Evolutionary conservation across 2,888 invertebrate genomes (phyloP).

Genomic region (Machimus atricapillus): DNA sequence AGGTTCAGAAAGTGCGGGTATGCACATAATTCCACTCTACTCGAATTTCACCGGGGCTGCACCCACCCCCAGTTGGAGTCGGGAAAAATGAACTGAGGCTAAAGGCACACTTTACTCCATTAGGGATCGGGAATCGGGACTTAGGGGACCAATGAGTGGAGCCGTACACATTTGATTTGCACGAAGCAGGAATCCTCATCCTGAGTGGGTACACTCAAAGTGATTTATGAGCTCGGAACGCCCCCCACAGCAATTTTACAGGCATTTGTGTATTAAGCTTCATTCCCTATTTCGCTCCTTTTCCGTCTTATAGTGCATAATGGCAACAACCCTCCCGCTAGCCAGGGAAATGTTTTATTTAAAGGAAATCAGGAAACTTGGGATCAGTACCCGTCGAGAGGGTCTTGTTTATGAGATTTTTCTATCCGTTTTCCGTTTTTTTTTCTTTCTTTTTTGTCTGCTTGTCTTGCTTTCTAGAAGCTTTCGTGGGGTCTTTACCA

Average conservation of each 20-base stretch:
- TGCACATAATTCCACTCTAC: not conserved
- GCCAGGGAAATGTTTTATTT: slow-evolving; percentile 39
- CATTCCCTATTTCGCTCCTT: not conserved
- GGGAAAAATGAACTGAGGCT: slow-evolving; percentile 22
- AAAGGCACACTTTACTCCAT: slow-evolving; percentile 1
- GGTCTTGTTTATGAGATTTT: slow-evolving; percentile 29
- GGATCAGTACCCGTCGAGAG: slow-evolving; percentile 25
- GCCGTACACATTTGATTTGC: slow-evolving; percentile 28
- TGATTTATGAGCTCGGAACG: slow-evolving; percentile 42
- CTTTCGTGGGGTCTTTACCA: not conserved
- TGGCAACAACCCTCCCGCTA: slow-evolving; percentile 13
- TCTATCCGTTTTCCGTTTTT: slow-evolving; percentile 1
- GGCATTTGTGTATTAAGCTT: slow-evolving; percentile 46
- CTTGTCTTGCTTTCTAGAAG: not conserved
- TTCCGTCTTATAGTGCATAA: not conserved
- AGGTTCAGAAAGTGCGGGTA: not conserved
- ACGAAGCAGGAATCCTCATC: slow-evolving; percentile 24
- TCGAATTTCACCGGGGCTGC: not conserved
- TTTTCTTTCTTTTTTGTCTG: not conserved
- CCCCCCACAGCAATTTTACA: slow-evolving; percentile 45
- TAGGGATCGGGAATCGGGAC: not conserved
- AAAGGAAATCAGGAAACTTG: slow-evolving; percentile 39
- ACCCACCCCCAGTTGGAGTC: not conserved
- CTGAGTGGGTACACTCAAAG: slow-evolving; percentile 41
- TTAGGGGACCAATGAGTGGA: slow-evolving; percentile 34